phyloP scores from a whole-genome alignment of 2,113 vertebrate genomes.

The Saguinus midas region DNA sequence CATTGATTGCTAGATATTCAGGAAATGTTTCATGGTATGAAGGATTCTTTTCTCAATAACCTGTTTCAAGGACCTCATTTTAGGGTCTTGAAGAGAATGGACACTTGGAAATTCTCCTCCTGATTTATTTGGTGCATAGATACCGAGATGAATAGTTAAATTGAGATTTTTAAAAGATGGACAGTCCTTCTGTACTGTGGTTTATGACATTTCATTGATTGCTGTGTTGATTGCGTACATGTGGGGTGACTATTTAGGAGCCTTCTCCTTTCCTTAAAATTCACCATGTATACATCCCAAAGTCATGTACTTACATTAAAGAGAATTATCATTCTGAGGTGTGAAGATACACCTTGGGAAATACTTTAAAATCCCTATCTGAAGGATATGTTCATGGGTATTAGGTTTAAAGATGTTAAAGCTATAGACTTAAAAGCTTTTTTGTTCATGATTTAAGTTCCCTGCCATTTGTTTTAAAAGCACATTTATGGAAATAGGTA shows the following conservation, averaged over 20 bases:
- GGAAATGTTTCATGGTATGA: not conserved
- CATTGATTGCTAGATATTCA: not conserved
- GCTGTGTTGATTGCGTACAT: not conserved
- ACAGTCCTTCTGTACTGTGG: not conserved
- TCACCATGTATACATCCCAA: not conserved
- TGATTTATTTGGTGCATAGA: not conserved
- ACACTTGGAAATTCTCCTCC: not conserved
- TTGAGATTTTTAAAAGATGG: not conserved
- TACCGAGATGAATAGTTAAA: not conserved
- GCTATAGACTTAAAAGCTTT: not conserved
- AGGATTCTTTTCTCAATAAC: not conserved
- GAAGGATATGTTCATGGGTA: not conserved
- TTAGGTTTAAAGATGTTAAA: conserved; percentile 1
- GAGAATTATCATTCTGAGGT: not conserved
- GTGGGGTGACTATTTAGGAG: not conserved
- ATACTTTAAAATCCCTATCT: conserved; percentile 36
- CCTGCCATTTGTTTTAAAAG: not conserved
- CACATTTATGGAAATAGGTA: not conserved
- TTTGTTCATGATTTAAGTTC: not conserved
- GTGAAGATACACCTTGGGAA: conserved; percentile 13
- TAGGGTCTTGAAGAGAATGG: conserved; percentile 21
- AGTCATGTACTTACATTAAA: not conserved
- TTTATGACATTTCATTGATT: not conserved
- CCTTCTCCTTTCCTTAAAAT: conserved; percentile 28
- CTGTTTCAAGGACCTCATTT: conserved; percentile 5